phyloP scores from a whole-genome alignment of 1,140 invertebrate genomes.

The Cherax destructor region DNA sequence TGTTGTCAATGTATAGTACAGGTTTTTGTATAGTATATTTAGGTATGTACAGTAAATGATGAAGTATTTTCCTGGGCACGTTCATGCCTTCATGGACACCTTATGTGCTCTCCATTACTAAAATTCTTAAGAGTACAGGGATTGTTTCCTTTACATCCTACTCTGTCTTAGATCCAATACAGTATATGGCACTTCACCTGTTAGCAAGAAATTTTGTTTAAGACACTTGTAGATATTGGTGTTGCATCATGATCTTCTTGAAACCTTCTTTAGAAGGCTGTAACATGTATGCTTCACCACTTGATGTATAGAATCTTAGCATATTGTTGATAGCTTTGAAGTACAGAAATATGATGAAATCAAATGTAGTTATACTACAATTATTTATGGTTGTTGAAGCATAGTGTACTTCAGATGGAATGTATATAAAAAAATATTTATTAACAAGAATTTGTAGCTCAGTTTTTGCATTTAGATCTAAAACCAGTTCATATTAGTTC shows the following conservation, averaged over 20 bases:
- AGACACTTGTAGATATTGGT: not conserved
- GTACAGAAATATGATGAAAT: not conserved
- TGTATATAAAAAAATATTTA: not conserved
- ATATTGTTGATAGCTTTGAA: conserved; percentile 27
- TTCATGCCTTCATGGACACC: conserved; percentile 10
- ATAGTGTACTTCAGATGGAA: not conserved
- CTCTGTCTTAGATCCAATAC: conserved; percentile 10
- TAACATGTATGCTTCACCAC: conserved; percentile 7
- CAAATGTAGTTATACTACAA: not conserved
- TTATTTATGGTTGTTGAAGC: not conserved
- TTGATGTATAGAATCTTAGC: not conserved
- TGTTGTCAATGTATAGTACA: conserved; percentile 64
- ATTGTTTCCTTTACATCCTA: conserved; percentile 11
- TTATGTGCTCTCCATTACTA: not conserved
- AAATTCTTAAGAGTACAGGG: conserved; percentile 13
- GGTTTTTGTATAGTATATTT: conserved; percentile 24
- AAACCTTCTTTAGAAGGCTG: conserved; percentile 14
- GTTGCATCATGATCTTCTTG: conserved; percentile 5
- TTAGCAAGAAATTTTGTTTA: conserved; percentile 3
- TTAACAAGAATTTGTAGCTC: conserved; percentile 7
- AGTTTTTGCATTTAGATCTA: not conserved
- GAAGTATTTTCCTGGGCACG: not conserved
- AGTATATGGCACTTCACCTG: not conserved
- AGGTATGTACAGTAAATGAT: not conserved
- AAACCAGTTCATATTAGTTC: not conserved